Conservation (phyloP, 2,113 vertebrate genomes). For the Ondatra zibethicus region DNA sequence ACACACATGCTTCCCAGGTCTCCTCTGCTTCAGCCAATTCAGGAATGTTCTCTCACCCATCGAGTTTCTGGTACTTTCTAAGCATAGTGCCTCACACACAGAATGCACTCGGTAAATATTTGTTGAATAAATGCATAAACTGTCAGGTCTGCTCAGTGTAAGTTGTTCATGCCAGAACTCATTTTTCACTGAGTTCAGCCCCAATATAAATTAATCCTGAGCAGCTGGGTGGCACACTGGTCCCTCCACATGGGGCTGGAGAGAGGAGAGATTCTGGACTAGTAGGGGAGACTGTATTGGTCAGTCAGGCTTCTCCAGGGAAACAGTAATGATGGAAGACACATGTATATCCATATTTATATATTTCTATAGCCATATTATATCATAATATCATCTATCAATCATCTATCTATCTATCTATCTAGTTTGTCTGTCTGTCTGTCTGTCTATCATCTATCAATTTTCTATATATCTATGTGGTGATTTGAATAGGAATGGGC, state of each 20-base stretch:
- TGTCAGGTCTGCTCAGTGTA: slow-evolving; percentile 61
- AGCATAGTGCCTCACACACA: slow-evolving; percentile 30
- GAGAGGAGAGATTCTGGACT: background rate
- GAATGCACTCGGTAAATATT: slow-evolving; percentile 72
- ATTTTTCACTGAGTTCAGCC: slow-evolving; percentile 18
- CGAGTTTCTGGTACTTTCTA: slow-evolving; percentile 36
- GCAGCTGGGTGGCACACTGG: background rate
- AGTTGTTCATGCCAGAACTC: slow-evolving; percentile 34
- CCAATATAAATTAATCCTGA: slow-evolving; percentile 42
- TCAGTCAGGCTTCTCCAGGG: background rate
- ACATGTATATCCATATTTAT: background rate
- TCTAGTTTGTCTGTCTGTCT: background rate
- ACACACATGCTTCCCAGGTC: background rate
- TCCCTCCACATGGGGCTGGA: background rate
- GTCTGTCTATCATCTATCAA: background rate
- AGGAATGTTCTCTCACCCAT: background rate
- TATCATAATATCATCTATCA: background rate
- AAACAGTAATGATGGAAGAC: background rate
- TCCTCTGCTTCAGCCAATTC: background rate
- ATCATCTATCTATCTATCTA: background rate
- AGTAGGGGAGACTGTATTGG: background rate
- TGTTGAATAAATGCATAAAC: slow-evolving; percentile 68
- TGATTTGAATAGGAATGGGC: background rate
- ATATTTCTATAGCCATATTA: background rate
- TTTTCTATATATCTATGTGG: background rate